Base-by-base conservation (phyloP, 2,888 invertebrate genomes). In the Pasiphila rectangulata region DNA sequence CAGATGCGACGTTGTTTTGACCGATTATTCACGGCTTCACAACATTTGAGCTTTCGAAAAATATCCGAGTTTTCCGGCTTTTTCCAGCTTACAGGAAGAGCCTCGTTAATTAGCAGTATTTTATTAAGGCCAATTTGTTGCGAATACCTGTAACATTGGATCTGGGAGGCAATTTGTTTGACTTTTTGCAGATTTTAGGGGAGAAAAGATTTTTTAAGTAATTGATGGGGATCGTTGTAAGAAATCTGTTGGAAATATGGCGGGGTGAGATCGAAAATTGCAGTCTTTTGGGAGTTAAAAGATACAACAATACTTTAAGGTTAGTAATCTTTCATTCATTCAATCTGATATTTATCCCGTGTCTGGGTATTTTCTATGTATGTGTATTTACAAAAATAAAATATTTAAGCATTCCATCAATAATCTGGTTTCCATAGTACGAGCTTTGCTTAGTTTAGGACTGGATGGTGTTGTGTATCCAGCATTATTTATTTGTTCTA, bases 71-170 rank as follows among this genome's bases (percentile, higher is more conserved):
- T 32, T 35, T 24, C 46, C 38, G 30, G 34, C 59, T 38, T 54
- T 61, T 46, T 4, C 58, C 61, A 61, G 48, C 48, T 58, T 51
- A 43, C 42, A 35, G 54, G 53, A 58, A 57, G 56, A 51, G 29
- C 47, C 72, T 75, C 83, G 78, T 83, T 85, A 84, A 85, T 85
- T 83, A 82, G 75, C 72, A 79, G 80, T 82, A 82, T 83, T 85
- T 85, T 83, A 84, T 84, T 82, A 80, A 75, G 72, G 76, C 75
- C 85, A 85, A 85, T 85, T 85, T 85, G 85, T 83, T 67, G 68
- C 68, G 64, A 78, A 82, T 84, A 84, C 85, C 85, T 83, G 85
- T 55, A 48, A 51, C 54, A 43, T 43, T 32, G 45, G 47, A 53
- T 56, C 50, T 27, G 41, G 41, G 48, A 47, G 53, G 53, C 56